Conservation (phyloP, 53 echinoderm and acorn worm species). For the Henricia sp. region DNA sequence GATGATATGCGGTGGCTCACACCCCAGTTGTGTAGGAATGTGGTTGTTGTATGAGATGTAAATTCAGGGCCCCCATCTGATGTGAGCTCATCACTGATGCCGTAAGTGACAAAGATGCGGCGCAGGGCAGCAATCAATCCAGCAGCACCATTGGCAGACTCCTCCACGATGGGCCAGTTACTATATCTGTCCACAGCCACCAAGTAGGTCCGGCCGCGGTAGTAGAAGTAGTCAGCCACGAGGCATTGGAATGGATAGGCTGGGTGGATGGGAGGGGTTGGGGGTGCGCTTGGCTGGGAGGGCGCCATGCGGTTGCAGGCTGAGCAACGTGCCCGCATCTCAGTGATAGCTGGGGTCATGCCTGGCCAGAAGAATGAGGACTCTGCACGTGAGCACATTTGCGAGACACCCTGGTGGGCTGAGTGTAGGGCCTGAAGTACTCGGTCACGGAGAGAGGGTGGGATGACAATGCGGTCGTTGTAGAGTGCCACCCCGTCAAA, state of each 20-base stretch:
- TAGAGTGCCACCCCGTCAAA: conserved; percentile 67
- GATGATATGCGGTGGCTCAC: conserved; percentile 59
- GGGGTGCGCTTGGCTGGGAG: conserved; percentile 50
- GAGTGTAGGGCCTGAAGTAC: conserved; percentile 63
- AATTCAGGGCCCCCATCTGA: conserved; percentile 64
- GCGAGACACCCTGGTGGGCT: conserved; percentile 70
- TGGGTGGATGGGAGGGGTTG: conserved; percentile 36
- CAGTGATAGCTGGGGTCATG: conserved; percentile 51
- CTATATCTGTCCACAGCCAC: conserved; percentile 67
- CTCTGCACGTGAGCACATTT: conserved; percentile 69
- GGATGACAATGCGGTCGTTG: conserved; percentile 60
- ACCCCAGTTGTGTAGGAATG: conserved; percentile 58
- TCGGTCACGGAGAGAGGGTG: conserved; percentile 41
- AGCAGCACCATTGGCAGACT: background rate
- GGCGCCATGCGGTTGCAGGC: conserved; percentile 28
- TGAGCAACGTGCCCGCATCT: conserved; percentile 22
- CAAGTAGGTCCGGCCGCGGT: conserved; percentile 55
- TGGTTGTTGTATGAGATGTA: background rate
- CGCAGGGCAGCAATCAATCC: conserved; percentile 44
- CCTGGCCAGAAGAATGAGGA: conserved; percentile 74
- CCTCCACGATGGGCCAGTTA: conserved; percentile 67
- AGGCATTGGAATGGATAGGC: conserved; percentile 72
- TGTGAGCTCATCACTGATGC: conserved; percentile 54
- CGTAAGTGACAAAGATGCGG: conserved; percentile 53
- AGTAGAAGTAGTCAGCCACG: conserved; percentile 69